Evolutionary conservation across 2,888 invertebrate species (phyloP), one percentile per base, ranked within the genome.

Genomic region (Ferdinandea cuprea): DNA sequence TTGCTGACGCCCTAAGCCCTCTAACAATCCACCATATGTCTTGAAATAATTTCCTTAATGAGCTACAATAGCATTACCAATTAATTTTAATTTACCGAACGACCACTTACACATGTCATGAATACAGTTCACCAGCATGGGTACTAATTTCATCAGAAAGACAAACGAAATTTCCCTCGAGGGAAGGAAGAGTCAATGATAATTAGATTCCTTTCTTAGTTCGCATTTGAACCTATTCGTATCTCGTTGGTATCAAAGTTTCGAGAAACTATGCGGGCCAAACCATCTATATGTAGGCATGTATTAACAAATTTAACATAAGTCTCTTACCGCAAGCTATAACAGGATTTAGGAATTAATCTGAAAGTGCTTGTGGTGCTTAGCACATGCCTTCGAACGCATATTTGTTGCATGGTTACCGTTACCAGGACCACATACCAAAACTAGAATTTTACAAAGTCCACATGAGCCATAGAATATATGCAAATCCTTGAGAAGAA

Each of bases 51-150:
- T 32, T 32, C 35, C 25, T 35, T 46, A 58, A 56, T 58, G 46
- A 56, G 35, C 46, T 32, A 15, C 40, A 40, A 42, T 30, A 44
- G 21, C 59, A 40, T 50, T 42, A 59, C 44, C 61, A 63, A 72
- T 63, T 54, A 63, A 63, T 72, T 72, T 46, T 63, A 72, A 72
- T 72, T 63, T 35, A 52, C n/a, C 52, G 17, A 54, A 72, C 52
- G 61, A 54, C 54, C 44, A 61, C 61, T 61, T 61, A 72, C 59
- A 72, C 52, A 72, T 72, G 72, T 63, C 54, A 63, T 61, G 52
- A 54, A 54, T 35, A 54, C 42, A 28, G 42, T 44, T 30, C n/a
- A 0, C 0, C 6, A n/a, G 59, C 25, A 35, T 48, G 8, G 56
- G 48, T 48, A 72, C 52, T 72, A 72, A 72, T 72, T 52, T 61